These are phyloP conservation scores for Boloria euphrosyne DNA, from an alignment of 2,888 invertebrate species.

Conservation along the genomic window DNA sequence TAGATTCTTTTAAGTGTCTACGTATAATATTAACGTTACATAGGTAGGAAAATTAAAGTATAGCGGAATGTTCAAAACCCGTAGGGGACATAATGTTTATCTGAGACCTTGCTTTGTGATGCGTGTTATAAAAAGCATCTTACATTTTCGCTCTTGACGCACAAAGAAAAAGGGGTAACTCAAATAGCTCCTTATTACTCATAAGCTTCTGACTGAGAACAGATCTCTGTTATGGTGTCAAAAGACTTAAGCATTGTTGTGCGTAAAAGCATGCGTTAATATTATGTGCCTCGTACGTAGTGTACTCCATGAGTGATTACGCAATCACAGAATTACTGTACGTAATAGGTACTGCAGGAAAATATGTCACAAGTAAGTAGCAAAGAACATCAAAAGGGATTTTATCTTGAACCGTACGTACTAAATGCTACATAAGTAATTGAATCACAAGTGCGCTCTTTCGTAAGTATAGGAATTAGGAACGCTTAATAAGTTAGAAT, in stretches of 20 bases:
- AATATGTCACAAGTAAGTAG: background rate
- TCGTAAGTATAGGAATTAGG: too few relatives aligned
- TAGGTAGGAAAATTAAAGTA: too few relatives aligned
- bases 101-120: slow-evolving; percentile 5
- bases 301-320: slow-evolving; percentile 9
- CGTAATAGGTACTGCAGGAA: background rate
- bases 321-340: slow-evolving; percentile 10
- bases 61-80: too few relatives aligned
- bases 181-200: slow-evolving; percentile 16
- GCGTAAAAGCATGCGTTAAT: slow-evolving; percentile 21
- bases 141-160: slow-evolving; percentile 12
- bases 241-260: slow-evolving; percentile 21
- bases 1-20: too few relatives aligned
- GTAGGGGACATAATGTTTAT: background rate
- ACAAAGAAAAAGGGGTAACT: slow-evolving; percentile 20
- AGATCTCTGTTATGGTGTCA: slow-evolving; percentile 19
- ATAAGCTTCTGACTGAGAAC: slow-evolving; percentile 11
- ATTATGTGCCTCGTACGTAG: background rate
- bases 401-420: background rate
- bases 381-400: slow-evolving; percentile 1
- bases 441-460: background rate
- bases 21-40: too few relatives aligned
- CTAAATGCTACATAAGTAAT: slow-evolving; percentile 1
- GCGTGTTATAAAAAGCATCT: slow-evolving; percentile 15
- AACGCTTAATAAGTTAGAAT: too few relatives aligned